phyloP scores from a whole-genome alignment of 2,888 invertebrate genomes.

The Mantis religiosa region DNA sequence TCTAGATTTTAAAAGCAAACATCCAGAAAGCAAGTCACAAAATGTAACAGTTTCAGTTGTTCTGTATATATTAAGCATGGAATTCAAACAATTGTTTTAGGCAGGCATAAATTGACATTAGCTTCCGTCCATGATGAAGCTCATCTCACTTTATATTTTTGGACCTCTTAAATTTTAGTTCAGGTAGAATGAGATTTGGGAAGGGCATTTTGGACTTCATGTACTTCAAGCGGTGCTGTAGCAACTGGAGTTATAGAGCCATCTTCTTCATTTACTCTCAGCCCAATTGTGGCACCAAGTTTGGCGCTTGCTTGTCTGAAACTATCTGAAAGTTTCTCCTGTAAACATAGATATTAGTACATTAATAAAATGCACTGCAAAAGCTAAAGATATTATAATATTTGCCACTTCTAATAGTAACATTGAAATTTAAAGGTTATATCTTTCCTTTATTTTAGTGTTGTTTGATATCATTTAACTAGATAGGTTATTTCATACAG shows the following conservation, averaged over 20 bases:
- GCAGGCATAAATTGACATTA: neutral
- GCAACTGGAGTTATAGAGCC: conserved; percentile 43
- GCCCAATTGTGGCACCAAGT: conserved; percentile 78
- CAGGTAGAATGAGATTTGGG: conserved; percentile 18
- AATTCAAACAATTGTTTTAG: neutral
- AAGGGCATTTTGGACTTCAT: conserved; percentile 18
- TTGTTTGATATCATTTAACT: no score
- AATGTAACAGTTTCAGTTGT: neutral
- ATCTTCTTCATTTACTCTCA: conserved; percentile 68
- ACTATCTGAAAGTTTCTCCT: conserved; percentile 65
- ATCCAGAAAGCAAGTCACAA: neutral
- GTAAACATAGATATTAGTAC: conserved; percentile 8
- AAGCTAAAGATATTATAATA: no score
- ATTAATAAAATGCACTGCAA: neutral
- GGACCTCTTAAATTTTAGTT: neutral
- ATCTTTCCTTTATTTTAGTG: no score
- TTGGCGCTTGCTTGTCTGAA: conserved; percentile 81
- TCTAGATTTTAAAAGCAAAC: neutral
- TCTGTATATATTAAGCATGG: neutral
- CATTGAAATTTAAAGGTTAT: no score
- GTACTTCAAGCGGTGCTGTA: conserved; percentile 33
- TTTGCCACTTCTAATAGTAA: no score
- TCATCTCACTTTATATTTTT: neutral
- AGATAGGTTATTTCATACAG: no score
- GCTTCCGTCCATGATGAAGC: neutral